Conservation (phyloP, 1,140 invertebrate species). For the Drosophila auraria region DNA sequence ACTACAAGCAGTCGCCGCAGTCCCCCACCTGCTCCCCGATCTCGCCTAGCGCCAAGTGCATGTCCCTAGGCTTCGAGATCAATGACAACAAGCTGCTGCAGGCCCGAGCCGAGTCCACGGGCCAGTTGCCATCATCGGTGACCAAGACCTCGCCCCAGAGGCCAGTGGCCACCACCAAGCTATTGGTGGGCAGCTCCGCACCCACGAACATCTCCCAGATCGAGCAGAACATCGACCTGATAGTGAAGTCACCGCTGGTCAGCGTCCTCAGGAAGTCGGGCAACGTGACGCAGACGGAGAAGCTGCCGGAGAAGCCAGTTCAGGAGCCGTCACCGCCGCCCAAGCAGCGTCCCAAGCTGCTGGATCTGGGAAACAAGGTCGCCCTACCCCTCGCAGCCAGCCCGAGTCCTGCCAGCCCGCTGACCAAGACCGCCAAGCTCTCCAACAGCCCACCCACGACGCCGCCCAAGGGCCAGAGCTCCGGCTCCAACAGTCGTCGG, state of each 20-base stretch:
- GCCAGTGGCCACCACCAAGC: constrained; percentile 28
- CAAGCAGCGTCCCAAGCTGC: constrained; percentile 60
- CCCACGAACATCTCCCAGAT: constrained; percentile 69
- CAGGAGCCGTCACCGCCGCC: constrained; percentile 17
- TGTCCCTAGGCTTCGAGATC: constrained; percentile 74
- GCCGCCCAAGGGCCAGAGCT: constrained; percentile 37
- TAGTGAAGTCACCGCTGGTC: constrained; percentile 80
- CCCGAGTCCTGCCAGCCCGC: constrained; percentile 47
- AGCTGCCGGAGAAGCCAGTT: constrained; percentile 6
- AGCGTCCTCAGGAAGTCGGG: constrained; percentile 72
- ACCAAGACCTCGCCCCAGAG: constrained; percentile 47
- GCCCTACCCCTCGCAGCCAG: constrained; percentile 10
- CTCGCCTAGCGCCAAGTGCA: constrained; percentile 61
- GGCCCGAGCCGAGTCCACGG: constrained; percentile 55
- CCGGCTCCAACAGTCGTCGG: constrained; percentile 32
- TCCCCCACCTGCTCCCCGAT: constrained; percentile 54
- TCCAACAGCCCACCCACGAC: constrained; percentile 47
- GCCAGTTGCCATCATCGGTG: constrained; percentile 43
- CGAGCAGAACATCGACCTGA: constrained; percentile 80
- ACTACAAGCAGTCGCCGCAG: constrained; percentile 59
- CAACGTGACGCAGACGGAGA: constrained; percentile 22
- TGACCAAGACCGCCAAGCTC: constrained; percentile 58
- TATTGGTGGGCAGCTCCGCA: constrained; percentile 43
- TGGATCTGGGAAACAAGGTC: constrained; percentile 53
- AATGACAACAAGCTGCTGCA: constrained; percentile 79